Evolutionary conservation across 2,888 invertebrate genomes (phyloP).

Genomic region (Mythimna vitellina): DNA sequence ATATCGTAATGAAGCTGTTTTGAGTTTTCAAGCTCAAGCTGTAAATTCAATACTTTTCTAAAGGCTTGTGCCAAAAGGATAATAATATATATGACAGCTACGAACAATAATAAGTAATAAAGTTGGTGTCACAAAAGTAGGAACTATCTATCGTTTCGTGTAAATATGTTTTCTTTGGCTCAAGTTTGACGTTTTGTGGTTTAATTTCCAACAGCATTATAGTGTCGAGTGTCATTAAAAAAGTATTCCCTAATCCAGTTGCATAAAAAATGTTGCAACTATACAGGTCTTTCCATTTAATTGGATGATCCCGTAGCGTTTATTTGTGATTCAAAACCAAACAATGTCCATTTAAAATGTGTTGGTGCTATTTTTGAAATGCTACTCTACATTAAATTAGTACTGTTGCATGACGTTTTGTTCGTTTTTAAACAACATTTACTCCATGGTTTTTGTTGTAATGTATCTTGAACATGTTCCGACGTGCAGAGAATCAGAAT

Average conservation of each 20-base stretch:
- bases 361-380: slow-evolving; percentile 67
- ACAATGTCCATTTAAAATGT: slow-evolving; percentile 53
- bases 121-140: slow-evolving; percentile 24
- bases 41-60: not conserved
- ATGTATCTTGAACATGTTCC: slow-evolving; percentile 57
- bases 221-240: not conserved
- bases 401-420: slow-evolving; percentile 54
- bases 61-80: not conserved
- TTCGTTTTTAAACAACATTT: slow-evolving; percentile 63
- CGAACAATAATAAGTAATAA: not conserved
- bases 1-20: slow-evolving; percentile 16
- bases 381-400: slow-evolving; percentile 60
- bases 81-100: not conserved
- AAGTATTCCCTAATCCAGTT: not conserved
- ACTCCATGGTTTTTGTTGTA: slow-evolving; percentile 59
- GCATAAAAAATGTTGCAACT: not conserved
- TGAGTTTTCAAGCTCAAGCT: not conserved
- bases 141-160: slow-evolving; percentile 18
- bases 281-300: slow-evolving; percentile 6
- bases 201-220: not conserved
- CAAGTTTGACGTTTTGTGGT: slow-evolving; percentile 14
- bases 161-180: slow-evolving; percentile 16
- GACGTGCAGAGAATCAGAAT: slow-evolving; percentile 71
- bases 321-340: slow-evolving; percentile 57
- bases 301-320: slow-evolving; percentile 9